Evolutionary conservation across 2,113 vertebrate species (phyloP).

Genomic region (Bolborhynchus lineola): DNA sequence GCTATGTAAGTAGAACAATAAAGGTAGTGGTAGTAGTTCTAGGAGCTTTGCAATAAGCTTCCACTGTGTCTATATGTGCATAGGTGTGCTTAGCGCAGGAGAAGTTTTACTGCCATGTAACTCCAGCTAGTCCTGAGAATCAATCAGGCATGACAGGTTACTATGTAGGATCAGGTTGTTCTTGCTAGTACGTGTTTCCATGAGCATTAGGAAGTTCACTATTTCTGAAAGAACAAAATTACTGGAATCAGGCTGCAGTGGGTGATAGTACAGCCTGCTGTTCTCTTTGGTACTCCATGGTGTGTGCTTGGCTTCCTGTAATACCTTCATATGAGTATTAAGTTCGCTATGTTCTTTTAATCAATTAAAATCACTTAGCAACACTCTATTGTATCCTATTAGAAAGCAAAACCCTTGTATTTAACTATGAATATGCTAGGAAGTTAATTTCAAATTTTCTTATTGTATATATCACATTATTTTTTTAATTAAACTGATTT

Average conservation of each 20-base stretch:
- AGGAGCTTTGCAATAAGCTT: background rate
- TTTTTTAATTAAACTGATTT: constrained; percentile 55
- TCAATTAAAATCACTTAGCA: background rate
- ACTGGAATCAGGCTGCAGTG: background rate
- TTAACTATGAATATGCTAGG: constrained; percentile 2
- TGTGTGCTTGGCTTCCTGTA: background rate
- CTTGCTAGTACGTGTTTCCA: background rate
- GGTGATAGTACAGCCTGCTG: background rate
- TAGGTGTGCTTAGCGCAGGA: background rate
- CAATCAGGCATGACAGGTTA: background rate
- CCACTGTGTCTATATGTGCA: background rate
- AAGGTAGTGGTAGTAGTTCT: background rate
- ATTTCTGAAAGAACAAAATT: background rate
- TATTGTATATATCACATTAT: background rate
- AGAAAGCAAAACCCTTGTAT: background rate
- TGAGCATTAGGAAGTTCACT: background rate
- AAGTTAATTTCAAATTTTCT: constrained; percentile 35
- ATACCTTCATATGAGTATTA: background rate
- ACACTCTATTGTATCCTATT: background rate
- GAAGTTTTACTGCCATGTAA: background rate
- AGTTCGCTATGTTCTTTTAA: background rate
- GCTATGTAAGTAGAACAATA: background rate
- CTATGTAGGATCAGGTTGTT: background rate
- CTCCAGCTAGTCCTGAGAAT: background rate
- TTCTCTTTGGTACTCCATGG: background rate